Evolutionary conservation across 1,140 invertebrate species (phyloP).

Genomic region (Periplaneta americana): DNA sequence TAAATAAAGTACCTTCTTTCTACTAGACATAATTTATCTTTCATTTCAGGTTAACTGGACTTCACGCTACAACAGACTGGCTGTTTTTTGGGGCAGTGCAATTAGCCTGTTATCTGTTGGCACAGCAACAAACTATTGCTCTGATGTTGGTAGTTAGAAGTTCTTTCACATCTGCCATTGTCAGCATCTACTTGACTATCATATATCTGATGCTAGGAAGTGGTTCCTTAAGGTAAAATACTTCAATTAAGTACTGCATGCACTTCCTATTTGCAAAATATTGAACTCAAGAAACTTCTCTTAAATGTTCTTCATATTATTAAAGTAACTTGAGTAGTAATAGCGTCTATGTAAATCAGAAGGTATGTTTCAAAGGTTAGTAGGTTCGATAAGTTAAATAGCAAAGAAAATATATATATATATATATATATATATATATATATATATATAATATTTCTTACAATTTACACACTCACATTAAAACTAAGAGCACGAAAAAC

Average conservation of each 20-base stretch:
- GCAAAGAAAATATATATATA: too few species aligned
- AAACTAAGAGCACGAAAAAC: too few species aligned
- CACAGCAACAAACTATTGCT: conserved; percentile 78
- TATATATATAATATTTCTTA: too few species aligned
- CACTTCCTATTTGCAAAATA: neutral
- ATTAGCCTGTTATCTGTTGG: conserved; percentile 73
- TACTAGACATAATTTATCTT: too few species aligned
- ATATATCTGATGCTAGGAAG: conserved; percentile 70
- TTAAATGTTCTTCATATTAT: neutral
- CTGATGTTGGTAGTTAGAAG: conserved; percentile 76
- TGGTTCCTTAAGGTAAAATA: conserved; percentile 65
- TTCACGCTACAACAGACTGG: conserved; percentile 37
- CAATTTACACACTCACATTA: too few species aligned
- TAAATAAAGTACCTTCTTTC: too few species aligned
- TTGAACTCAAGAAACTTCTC: neutral
- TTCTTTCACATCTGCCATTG: conserved; percentile 65
- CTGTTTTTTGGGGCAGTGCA: conserved; percentile 56
- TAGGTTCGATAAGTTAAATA: too few species aligned
- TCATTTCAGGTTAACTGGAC: conserved; percentile 26
- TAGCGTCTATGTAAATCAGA: neutral
- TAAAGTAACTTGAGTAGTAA: neutral
- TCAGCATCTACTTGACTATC: conserved; percentile 67
- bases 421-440: too few species aligned
- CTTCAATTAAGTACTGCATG: neutral
- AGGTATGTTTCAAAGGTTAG: too few species aligned